Evolutionary conservation across 1,140 invertebrate species (phyloP).

Genomic region (Laodelphax striatellus): DNA sequence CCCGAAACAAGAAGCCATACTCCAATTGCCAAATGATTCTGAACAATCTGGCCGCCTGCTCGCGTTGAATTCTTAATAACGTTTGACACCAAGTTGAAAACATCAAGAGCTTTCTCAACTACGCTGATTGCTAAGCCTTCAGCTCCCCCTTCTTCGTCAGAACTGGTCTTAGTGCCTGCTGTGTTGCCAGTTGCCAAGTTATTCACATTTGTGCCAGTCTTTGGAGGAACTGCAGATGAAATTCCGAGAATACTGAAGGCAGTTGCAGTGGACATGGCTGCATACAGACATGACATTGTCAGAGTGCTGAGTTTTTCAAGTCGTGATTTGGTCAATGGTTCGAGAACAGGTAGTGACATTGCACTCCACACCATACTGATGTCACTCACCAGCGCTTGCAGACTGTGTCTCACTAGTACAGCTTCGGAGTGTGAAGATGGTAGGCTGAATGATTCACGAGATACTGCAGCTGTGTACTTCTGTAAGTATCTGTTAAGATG

Average conservation of each 20-base stretch:
- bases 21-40: slow-evolving; percentile 79
- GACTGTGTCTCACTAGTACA: slow-evolving; percentile 52
- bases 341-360: slow-evolving; percentile 71
- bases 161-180: neutral
- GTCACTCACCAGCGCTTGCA: slow-evolving; percentile 67
- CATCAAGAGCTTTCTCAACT: slow-evolving; percentile 61
- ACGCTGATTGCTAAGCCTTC: slow-evolving; percentile 53
- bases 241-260: slow-evolving; percentile 53
- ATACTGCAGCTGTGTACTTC: slow-evolving; percentile 54
- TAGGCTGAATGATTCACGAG: slow-evolving; percentile 49
- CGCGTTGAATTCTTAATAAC: slow-evolving; percentile 73
- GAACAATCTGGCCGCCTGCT: slow-evolving; percentile 75
- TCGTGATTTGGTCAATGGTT: slow-evolving; percentile 69
- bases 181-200: neutral
- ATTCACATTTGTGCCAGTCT: slow-evolving; percentile 14
- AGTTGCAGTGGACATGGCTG: slow-evolving; percentile 56
- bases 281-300: slow-evolving; percentile 67
- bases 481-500: slow-evolving; percentile 61
- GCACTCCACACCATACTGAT: slow-evolving; percentile 71
- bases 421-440: slow-evolving; percentile 63
- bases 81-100: slow-evolving; percentile 69
- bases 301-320: slow-evolving; percentile 65
- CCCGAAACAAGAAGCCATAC: slow-evolving; percentile 78
- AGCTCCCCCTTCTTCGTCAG: slow-evolving; percentile 49
- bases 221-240: slow-evolving; percentile 47